Conservation (phyloP, 2,797 vertebrate genomes). For the Tokudaia muenninki region DNA sequence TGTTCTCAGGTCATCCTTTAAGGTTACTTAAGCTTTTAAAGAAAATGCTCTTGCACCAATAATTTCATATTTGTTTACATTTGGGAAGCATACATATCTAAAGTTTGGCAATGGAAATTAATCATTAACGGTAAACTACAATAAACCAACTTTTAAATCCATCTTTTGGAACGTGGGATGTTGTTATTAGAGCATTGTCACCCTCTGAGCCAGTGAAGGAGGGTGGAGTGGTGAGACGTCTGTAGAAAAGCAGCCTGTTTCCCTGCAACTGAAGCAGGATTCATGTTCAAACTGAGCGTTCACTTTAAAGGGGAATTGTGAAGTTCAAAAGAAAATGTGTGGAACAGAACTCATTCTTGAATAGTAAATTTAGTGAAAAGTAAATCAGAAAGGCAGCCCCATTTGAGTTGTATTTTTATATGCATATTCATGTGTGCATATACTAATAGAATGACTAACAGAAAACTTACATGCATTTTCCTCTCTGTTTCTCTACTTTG, state of each 20-base stretch:
- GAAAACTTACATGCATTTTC: conserved; percentile 44
- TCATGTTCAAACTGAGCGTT: conserved; percentile 29
- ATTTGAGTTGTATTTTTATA: background rate
- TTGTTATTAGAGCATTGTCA: background rate
- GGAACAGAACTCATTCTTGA: background rate
- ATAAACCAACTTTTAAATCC: background rate
- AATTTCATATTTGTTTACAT: background rate
- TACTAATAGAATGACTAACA: conserved; percentile 42
- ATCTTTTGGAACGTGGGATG: background rate
- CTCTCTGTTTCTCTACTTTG: background rate
- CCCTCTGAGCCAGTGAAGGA: background rate
- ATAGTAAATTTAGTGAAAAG: conserved; percentile 23
- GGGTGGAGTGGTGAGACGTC: background rate
- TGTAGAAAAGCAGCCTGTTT: background rate
- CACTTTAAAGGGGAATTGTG: background rate
- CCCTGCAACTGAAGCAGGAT: conserved; percentile 26
- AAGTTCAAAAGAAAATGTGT: conserved; percentile 38
- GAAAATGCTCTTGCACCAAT: background rate
- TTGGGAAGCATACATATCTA: background rate
- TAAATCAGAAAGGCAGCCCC: background rate
- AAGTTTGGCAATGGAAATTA: background rate
- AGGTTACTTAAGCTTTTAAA: background rate
- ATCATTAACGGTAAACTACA: background rate
- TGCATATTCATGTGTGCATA: background rate
- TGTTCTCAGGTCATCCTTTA: background rate